phyloP scores from a whole-genome alignment of 2,113 vertebrate species.

The Poeciliopsis retropinna region DNA sequence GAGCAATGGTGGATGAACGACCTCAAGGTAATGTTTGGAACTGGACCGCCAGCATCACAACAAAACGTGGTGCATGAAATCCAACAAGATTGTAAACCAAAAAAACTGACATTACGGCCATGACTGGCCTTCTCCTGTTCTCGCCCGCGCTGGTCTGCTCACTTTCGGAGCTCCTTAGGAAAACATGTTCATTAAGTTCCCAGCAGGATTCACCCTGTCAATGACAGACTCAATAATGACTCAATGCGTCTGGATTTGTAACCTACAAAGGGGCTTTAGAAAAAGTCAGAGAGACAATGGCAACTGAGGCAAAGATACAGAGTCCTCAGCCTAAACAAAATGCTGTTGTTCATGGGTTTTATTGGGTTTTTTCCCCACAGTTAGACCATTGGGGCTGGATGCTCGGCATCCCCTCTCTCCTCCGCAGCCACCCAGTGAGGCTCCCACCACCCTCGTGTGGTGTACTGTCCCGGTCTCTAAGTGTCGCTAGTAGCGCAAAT shows the following conservation, averaged over 20 bases:
- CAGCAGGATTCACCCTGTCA: conserved; percentile 64
- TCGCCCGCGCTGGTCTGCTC: conserved; percentile 49
- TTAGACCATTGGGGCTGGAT: conserved; percentile 28
- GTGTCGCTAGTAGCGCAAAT: conserved; percentile 77
- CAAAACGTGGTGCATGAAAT: conserved; percentile 37
- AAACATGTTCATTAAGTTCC: conserved; percentile 73
- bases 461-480: conserved; percentile 47
- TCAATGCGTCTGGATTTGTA: conserved; percentile 71
- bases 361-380: conserved; percentile 52
- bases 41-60: conserved; percentile 30
- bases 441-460: conserved; percentile 47
- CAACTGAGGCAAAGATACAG: conserved; percentile 58
- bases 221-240: conserved; percentile 68
- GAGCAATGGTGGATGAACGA: not conserved
- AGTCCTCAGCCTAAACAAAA: conserved; percentile 74
- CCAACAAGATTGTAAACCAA: conserved; percentile 50
- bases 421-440: conserved; percentile 37
- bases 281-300: conserved; percentile 63
- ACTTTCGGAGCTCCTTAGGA: conserved; percentile 46
- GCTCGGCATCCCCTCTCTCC: conserved; percentile 44
- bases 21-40: not conserved
- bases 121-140: conserved; percentile 53
- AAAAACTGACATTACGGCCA: conserved; percentile 33
- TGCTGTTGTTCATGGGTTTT: conserved; percentile 68
- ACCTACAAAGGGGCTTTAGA: conserved; percentile 60